Evolutionary conservation across 2,113 vertebrate species (phyloP), one percentile per base, ranked within the genome.

Genomic region (Cynoglossus semilaevis): DNA sequence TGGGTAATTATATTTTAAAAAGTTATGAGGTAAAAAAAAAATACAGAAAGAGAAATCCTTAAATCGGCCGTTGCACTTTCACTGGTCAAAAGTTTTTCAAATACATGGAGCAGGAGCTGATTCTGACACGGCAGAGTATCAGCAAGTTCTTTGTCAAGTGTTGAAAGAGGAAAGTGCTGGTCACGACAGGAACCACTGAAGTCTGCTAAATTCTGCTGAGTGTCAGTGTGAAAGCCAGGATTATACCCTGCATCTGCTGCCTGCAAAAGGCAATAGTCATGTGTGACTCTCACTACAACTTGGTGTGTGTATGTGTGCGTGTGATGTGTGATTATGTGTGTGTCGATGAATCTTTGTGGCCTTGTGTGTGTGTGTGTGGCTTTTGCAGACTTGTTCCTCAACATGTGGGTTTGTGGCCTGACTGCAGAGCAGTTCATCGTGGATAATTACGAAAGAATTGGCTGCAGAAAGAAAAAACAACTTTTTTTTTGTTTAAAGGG

Each of bases 401-500:
- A 80, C 80, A 78, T 75, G 82, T 84, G 82, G 83, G 79, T 86
- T 84, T 88, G 81, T 79, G 79, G 81, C 67, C 85, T 67, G 61
- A 80, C 79, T 82, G 82, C 81, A 81, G 75, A 87, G 80, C n/a
- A n/a, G n/a, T n/a, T n/a, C n/a, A n/a, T n/a, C n/a, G n/a, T n/a
- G n/a, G 81, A 88, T 86, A 85, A 85, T 88, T 88, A 83, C 76
- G n/a, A 77, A 84, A 85, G 79, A 88, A 87, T 87, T 77, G 79
- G 63, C 69, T 85, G 85, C 86, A 82, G 81, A 69, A 76, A 67
- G 76, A 84, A 84, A 70, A 85, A 76, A 80, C 84, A 82, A 79
- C 57, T n/a, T n/a, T n/a, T n/a, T n/a, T n/a, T n/a, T n/a, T n/a
- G n/a, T n/a, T n/a, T n/a, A 67, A 74, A 79, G 70, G 61, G 75